A percentile compares a stretch with the other conserved stretches of the same genome.
phyloP scores from a whole-genome alignment of 1,140 invertebrate genomes.

The Augochlora pura region DNA sequence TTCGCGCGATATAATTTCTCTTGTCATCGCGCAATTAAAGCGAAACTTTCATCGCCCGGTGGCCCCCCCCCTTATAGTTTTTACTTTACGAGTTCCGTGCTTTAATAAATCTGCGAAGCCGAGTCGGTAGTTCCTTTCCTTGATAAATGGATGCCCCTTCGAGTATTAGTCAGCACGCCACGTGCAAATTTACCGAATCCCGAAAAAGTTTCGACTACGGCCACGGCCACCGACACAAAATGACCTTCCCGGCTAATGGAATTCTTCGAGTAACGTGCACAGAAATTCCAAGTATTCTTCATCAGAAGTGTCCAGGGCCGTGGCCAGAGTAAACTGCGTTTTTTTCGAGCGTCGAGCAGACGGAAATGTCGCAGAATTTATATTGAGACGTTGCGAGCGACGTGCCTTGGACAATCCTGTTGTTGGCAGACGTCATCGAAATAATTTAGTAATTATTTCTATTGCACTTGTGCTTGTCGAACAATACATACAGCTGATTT shows the following conservation, averaged over 20 bases:
- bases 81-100: neutral
- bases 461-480: too few species aligned
- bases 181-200: conserved; percentile 8
- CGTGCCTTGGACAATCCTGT: too few species aligned
- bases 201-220: neutral
- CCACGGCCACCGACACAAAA: neutral
- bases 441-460: too few species aligned
- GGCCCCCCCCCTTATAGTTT: neutral
- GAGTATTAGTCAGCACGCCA: conserved; percentile 8
- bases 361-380: neutral
- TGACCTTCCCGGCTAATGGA: conserved; percentile 4
- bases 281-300: conserved; percentile 2
- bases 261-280: conserved; percentile 13
- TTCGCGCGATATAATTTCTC: too few species aligned
- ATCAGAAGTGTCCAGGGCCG: neutral
- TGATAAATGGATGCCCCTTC: neutral
- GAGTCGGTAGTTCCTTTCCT: neutral
- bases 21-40: neutral
- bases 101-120: neutral
- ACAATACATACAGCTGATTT: too few species aligned
- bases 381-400: too few species aligned
- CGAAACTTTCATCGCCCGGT: neutral
- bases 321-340: neutral
- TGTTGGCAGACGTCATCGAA: too few species aligned
- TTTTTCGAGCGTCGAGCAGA: neutral